Conservation (phyloP, 1,140 invertebrate species). For the Bombus difficillimus region DNA sequence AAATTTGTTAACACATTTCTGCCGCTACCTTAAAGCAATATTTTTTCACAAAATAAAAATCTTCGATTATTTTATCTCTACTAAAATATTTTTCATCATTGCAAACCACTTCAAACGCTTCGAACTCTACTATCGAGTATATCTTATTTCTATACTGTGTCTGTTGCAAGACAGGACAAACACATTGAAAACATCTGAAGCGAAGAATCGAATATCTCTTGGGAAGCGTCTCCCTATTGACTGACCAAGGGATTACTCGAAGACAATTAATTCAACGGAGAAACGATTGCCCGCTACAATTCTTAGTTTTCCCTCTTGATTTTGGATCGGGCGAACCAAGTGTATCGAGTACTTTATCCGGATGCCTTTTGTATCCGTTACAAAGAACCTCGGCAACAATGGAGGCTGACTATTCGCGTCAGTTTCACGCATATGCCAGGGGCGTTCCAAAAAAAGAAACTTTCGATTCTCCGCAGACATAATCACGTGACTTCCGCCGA, state of each 20-base stretch:
- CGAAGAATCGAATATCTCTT: background rate
- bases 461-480: slow-evolving; percentile 21
- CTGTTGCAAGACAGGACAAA: background rate
- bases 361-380: slow-evolving; percentile 27
- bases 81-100: background rate
- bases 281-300: background rate
- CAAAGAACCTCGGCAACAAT: slow-evolving; percentile 41
- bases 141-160: background rate
- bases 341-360: slow-evolving; percentile 55
- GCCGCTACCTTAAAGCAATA: background rate
- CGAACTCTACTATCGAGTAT: background rate
- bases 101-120: background rate
- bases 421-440: slow-evolving; percentile 39
- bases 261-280: slow-evolving; percentile 1
- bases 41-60: background rate
- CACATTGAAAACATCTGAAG: background rate
- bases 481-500: slow-evolving; percentile 21
- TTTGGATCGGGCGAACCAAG: slow-evolving; percentile 30
- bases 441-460: slow-evolving; percentile 16
- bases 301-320: slow-evolving; percentile 8
- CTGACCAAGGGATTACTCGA: background rate
- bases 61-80: background rate
- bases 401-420: slow-evolving; percentile 24
- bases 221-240: background rate
- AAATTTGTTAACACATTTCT: background rate